Conservation (phyloP, 2,113 vertebrate species). For the Xiphorhynchus elegans region DNA sequence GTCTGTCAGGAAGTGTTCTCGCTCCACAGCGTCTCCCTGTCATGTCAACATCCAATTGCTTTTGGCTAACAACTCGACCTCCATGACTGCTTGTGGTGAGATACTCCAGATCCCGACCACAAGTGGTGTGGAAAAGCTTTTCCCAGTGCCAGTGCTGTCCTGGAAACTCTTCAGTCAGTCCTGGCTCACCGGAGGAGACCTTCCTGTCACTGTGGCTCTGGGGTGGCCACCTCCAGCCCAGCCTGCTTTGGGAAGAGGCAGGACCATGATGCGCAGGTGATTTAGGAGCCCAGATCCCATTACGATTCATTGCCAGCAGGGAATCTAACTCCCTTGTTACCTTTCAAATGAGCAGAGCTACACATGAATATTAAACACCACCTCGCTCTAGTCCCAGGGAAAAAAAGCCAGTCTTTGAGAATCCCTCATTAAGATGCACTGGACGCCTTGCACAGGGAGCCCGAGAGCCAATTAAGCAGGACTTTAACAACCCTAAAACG, state of each 20-base stretch:
- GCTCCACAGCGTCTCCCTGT: background rate
- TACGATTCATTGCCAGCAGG: slow-evolving; percentile 22
- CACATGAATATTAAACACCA: slow-evolving; percentile 65
- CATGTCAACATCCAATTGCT: background rate
- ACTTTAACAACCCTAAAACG: background rate
- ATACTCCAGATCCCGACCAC: background rate
- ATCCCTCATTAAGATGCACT: slow-evolving; percentile 61
- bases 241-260: background rate
- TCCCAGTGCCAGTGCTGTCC: background rate
- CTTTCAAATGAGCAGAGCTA: slow-evolving; percentile 48
- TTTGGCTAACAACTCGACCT: background rate
- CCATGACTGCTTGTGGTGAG: background rate
- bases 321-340: slow-evolving; percentile 54
- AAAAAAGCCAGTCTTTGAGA: slow-evolving; percentile 45
- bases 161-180: background rate
- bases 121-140: background rate
- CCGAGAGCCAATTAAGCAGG: slow-evolving; percentile 54
- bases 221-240: background rate
- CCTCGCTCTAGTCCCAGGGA: background rate
- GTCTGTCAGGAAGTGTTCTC: background rate
- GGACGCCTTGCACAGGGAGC: slow-evolving; percentile 31
- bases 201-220: rapidly evolving
- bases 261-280: background rate
- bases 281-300: slow-evolving; percentile 41
- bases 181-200: background rate